Evolutionary conservation across 1,140 invertebrate species (phyloP), one percentile per base, ranked within the genome.

Genomic region (Drosophila ficusphila): DNA sequence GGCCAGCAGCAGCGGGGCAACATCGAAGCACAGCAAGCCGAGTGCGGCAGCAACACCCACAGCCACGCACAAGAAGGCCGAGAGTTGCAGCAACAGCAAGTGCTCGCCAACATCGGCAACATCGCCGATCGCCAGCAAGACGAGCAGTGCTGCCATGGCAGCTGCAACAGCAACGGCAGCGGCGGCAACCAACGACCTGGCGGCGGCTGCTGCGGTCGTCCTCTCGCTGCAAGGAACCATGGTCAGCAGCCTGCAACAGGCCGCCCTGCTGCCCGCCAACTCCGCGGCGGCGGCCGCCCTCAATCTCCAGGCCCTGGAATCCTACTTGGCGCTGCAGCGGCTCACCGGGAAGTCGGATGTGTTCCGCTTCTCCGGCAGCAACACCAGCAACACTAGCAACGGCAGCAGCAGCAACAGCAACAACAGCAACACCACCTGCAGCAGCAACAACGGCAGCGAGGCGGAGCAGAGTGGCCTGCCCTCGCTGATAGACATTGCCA

Each of bases 281-380:
- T 96, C 95, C 1, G 95, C 96, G 1, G 95, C 95, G 1, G 95
- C 95, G 1, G 95, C 95, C 4, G 96, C 96, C 0, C 92, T 97
- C 3, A 96, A 96, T 91, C 92, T 96, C 4, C 96, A 97, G 92
- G 96, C 96, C 2, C 90, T 97, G 29, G 96, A 97, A 92, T 96
- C 96, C 21, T 97, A 96, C 92, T 92, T 96, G 83, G 95, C 96
- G 9, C 92, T 96, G 29, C 96, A 97, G 91, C 93, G 96, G 58
- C 92, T 97, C 18, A 94, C 94, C 1, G 92, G 91, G 12, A 91
- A 89, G 70, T 90, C 85, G 23, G 90, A 91, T 78, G 89, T 90
- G 3, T 79, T 90, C 72, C 81, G 90, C 39, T 78, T 83, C 38
- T 49, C 39, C 49, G 70, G 29, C 52, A 69, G 57, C 57, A 67